These are phyloP conservation scores for Chiridota heheva DNA, from an alignment of 35 echinoderm and acorn worm species.

Conservation along the genomic window DNA sequence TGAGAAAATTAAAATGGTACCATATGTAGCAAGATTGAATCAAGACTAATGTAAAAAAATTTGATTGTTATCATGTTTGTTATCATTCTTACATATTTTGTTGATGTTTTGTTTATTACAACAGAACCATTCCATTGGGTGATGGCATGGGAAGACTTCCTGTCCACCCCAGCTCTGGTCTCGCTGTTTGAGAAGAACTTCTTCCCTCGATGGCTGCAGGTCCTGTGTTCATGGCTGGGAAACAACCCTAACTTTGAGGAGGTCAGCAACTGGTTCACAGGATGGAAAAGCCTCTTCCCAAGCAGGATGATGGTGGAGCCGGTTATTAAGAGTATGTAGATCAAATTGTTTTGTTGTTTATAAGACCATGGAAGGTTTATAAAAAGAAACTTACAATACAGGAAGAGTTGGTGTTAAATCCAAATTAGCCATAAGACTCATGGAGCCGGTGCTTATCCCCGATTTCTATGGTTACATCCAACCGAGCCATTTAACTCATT, in stretches of 20 bases:
- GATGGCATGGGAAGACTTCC: slow-evolving; percentile 86
- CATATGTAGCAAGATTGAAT: too few species aligned
- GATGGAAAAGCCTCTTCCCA: slow-evolving; percentile 89
- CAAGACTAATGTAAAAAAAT: too few species aligned
- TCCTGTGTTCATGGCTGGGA: slow-evolving; percentile 76
- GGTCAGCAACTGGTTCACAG: slow-evolving; percentile 84
- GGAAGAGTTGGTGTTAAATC: not conserved
- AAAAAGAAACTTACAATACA: not conserved
- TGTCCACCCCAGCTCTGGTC: slow-evolving; percentile 71
- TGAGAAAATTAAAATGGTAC: too few species aligned
- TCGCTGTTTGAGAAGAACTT: slow-evolving; percentile 90
- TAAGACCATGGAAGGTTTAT: not conserved
- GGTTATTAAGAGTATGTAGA: slow-evolving; percentile 74
- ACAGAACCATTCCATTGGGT: slow-evolving; percentile 97
- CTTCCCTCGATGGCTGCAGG: slow-evolving; percentile 93
- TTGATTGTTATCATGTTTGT: too few species aligned
- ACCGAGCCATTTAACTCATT: not conserved
- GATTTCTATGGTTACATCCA: too few species aligned
- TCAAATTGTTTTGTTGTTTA: too few species aligned
- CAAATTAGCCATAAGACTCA: not conserved
- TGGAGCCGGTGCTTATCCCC: not conserved
- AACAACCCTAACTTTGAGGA: slow-evolving; percentile 95
- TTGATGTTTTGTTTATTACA: not conserved
- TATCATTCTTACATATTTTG: too few species aligned
- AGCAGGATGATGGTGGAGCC: slow-evolving; percentile 65